Conservation (phyloP, 2,797 vertebrate species). For the Enteromius unitaeniatus region DNA sequence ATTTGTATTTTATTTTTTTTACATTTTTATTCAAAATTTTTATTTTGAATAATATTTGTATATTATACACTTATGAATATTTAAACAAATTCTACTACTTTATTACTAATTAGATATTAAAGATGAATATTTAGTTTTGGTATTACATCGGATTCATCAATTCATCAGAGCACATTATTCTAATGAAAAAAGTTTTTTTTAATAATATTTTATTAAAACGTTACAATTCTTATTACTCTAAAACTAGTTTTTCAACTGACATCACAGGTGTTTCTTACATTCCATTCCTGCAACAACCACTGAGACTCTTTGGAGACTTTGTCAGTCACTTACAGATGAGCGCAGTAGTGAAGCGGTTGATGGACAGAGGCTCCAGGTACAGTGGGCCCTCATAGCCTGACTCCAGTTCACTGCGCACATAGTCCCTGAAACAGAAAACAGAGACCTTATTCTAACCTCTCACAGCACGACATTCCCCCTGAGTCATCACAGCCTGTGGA, state of each 20-base stretch:
- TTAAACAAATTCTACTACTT: background rate
- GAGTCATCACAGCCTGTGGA: conserved; percentile 26
- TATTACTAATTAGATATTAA: background rate
- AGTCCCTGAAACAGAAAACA: conserved; percentile 83
- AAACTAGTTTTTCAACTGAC: background rate
- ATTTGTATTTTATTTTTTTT: no score
- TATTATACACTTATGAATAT: background rate
- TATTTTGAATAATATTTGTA: no score
- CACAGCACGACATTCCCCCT: background rate
- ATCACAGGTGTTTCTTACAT: background rate
- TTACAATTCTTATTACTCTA: background rate
- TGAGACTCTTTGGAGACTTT: background rate
- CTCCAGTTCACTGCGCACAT: conserved; percentile 95
- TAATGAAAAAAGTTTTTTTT: background rate
- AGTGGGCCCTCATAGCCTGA: conserved; percentile 95
- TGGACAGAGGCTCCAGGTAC: conserved; percentile 95
- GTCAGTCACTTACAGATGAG: conserved; percentile 87
- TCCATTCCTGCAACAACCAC: background rate
- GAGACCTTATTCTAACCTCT: conserved; percentile 27
- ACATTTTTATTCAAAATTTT: no score
- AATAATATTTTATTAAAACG: background rate
- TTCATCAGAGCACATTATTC: background rate
- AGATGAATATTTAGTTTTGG: background rate
- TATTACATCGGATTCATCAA: no score
- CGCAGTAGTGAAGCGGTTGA: conserved; percentile 97